Evolutionary conservation across 2,888 invertebrate species (phyloP).

Genomic region (Noctua janthina): DNA sequence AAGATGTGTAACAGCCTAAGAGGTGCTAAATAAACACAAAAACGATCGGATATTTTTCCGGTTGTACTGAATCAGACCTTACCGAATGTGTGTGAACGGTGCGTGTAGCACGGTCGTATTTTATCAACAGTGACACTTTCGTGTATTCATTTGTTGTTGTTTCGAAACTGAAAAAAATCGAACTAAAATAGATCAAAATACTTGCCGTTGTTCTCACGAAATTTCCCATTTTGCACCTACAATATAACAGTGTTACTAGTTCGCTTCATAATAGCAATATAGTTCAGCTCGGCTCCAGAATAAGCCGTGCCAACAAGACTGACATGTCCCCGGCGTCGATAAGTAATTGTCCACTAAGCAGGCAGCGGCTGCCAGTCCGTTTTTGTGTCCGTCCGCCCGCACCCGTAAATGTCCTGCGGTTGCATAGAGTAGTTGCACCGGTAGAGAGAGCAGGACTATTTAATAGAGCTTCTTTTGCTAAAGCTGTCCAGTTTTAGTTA

Average conservation of each 20-base stretch:
- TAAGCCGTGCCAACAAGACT: conserved; percentile 56
- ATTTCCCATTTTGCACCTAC: neutral
- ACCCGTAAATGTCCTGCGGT: conserved; percentile 70
- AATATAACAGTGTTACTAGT: neutral
- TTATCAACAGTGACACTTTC: neutral
- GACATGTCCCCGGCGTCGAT: conserved; percentile 75
- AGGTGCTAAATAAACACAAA: neutral
- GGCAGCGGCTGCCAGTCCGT: conserved; percentile 66
- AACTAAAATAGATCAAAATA: neutral
- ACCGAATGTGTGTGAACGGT: neutral
- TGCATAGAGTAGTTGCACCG: conserved; percentile 48
- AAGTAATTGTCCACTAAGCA: conserved; percentile 83
- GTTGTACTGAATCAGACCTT: neutral
- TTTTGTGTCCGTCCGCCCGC: conserved; percentile 71
- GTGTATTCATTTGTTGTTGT: neutral
- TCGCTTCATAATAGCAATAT: conserved; percentile 9
- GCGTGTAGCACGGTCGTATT: neutral
- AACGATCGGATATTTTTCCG: neutral
- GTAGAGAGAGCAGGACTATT: conserved; percentile 21
- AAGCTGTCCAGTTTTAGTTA: neutral
- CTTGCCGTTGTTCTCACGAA: neutral
- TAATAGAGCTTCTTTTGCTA: neutral
- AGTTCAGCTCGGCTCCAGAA: conserved; percentile 40
- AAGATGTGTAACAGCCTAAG: neutral
- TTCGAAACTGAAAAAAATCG: neutral